Conservation (phyloP, 2,113 vertebrate species). For the Paramormyrops kingsleyae region DNA sequence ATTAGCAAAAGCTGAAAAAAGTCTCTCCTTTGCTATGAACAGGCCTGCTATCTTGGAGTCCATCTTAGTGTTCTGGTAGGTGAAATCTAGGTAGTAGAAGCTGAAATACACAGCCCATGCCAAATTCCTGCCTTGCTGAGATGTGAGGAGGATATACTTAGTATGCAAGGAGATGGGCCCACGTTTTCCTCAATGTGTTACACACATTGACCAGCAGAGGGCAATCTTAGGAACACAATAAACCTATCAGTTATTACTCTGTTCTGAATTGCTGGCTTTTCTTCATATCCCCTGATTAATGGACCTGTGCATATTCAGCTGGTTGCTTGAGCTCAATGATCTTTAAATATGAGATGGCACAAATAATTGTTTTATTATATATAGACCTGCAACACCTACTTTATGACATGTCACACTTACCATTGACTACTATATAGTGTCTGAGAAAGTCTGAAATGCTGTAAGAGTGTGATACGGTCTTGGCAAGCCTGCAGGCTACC, state of each 20-base stretch:
- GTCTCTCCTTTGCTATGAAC: neutral
- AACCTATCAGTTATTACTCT: neutral
- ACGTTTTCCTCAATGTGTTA: constrained; percentile 42
- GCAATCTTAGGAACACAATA: neutral
- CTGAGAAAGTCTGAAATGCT: neutral
- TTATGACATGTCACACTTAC: neutral
- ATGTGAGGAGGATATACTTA: constrained; percentile 50
- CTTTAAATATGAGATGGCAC: neutral
- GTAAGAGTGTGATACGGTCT: neutral
- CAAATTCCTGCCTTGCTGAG: constrained; percentile 43
- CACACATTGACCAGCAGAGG: constrained; percentile 41
- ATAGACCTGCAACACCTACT: neutral
- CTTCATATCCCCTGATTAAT: neutral
- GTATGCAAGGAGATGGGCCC: constrained; percentile 44
- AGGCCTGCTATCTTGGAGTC: constrained; percentile 22
- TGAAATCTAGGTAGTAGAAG: constrained; percentile 22
- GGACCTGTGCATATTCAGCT: neutral
- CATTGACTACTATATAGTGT: neutral
- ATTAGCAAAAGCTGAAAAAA: neutral
- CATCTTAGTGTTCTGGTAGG: constrained; percentile 23
- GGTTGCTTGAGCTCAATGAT: neutral
- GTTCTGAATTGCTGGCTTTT: neutral
- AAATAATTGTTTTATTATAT: neutral
- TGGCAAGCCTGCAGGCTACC: neutral
- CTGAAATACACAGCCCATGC: constrained; percentile 19